Evolutionary conservation across 2,888 invertebrate genomes (phyloP), one percentile per base, ranked within the genome.

Genomic region (Ochropleura plecta): DNA sequence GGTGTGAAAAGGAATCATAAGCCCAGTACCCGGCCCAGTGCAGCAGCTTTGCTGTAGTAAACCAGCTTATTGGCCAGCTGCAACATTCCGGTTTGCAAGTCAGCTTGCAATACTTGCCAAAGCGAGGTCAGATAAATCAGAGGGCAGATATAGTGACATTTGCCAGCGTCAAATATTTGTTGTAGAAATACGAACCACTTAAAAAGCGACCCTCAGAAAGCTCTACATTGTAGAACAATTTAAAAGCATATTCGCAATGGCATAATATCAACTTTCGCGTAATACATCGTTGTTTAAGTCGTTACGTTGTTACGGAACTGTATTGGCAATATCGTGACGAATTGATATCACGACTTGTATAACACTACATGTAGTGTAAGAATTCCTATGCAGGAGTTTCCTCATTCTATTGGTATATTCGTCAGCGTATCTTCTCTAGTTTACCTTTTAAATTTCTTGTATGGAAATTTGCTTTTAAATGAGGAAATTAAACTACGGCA

Each of bases 301-400:
- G 69, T 57, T 57, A 57, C 14, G 30, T 57, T 66, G 65, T 77
- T 79, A 71, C 75, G 80, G 82, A 85, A 84, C 74, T 75, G 14
- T 60, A 77, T 78, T 75, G 70, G 67, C 59, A 67, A 73, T 77
- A 84, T 77, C 82, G 80, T 86, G 84, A 78, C 82, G 76, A 82
- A 78, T 85, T 49, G 67, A 67, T 44, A 81, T 81, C 80, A 82
- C 78, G 82, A 81, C 60, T 79, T 82, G 67, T 77, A 69, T 53
- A 70, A 71, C 49, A 68, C 68, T 59, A 48, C 42, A 71, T 65
- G 59, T 57, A 79, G 49, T 79, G 70, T 77, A 79, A 72, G 67
- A 76, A 70, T 77, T 73, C 62, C 44, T 74, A 63, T 62, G n/a
- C 44, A 73, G 40, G 46, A 75, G 70, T 73, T 84, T 84, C 76